Evolutionary conservation across 1,140 invertebrate species (phyloP).

Genomic region (Helicorthomorpha holstii): DNA sequence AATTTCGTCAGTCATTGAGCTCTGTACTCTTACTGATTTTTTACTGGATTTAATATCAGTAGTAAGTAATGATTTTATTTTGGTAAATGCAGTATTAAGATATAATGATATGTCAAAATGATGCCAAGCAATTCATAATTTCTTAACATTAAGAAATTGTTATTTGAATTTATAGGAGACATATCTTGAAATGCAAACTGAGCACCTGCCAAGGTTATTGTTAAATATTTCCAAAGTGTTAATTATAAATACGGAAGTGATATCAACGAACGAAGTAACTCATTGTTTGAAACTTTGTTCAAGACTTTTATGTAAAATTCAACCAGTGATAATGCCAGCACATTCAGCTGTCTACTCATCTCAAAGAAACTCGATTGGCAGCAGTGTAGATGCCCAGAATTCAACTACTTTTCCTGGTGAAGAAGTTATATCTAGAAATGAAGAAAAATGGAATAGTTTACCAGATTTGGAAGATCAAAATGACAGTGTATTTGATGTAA

Average conservation of each 20-base stretch:
- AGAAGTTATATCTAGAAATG: too few species aligned
- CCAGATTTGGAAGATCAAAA: too few species aligned
- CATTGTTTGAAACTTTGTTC: constrained; percentile 46
- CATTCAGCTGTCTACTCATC: not conserved
- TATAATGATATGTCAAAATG: not conserved
- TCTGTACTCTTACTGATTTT: constrained; percentile 55
- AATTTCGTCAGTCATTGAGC: constrained; percentile 24
- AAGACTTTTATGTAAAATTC: constrained; percentile 58
- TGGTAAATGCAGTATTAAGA: not conserved
- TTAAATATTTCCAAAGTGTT: constrained; percentile 37
- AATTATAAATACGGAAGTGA: constrained; percentile 34
- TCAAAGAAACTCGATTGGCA: constrained; percentile 1
- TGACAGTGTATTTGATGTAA: too few species aligned
- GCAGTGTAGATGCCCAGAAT: not conserved
- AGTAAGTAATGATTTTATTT: constrained; percentile 18
- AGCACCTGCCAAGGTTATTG: constrained; percentile 57
- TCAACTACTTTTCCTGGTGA: not conserved
- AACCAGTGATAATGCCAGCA: constrained; percentile 36
- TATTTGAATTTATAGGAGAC: constrained; percentile 34
- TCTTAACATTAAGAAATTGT: constrained; percentile 7
- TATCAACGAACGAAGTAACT: constrained; percentile 43
- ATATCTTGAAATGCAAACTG: constrained; percentile 57
- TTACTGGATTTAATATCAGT: constrained; percentile 59
- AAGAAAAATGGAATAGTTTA: too few species aligned
- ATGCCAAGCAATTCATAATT: not conserved